Base-by-base conservation (phyloP, 1,140 invertebrate species). In the Pinna nobilis region DNA sequence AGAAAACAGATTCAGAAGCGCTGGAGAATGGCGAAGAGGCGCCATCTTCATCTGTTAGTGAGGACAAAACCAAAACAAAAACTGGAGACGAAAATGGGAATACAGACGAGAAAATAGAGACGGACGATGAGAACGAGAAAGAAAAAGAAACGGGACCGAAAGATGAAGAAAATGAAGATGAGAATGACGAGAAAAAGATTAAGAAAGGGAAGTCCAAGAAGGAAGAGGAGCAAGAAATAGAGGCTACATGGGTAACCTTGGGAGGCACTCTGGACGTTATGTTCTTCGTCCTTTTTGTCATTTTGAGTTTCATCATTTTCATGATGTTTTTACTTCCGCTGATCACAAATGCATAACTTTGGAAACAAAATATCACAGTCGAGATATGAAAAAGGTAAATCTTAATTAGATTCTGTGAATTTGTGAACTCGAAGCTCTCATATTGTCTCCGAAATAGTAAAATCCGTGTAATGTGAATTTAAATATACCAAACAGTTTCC, bases 291-390 rank as follows among this genome's bases (percentile, higher is more conserved):
- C 6, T 73, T 3, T 73, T 73, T 32, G 44, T 73, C 23, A 44
- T 30, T 50, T 25, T 66, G 4, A 66, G 60, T n/a, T 50, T 73
- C n/a, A 35, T 32, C 32, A 37, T 73, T 23, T 66, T 50, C 28
- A 37, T 60, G 5, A 73, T 73, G 63, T 73, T 67, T 35, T 41
- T 73, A n/a, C 39, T 59, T 39, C 70, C 70, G 28, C 60, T 64
- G 41, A 55, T 66, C 20, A 60, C 47, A 35, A 20, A 44, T 0
- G 66, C 66, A 67, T 59, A 33, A 57, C 13, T 28, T 23, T n/a
- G 32, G 44, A 49, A 7, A n/a, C n/a, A n/a, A n/a, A n/a, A n/a
- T n/a, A n/a, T n/a, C n/a, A n/a, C n/a, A n/a, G n/a, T n/a, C n/a
- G n/a, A n/a, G n/a, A n/a, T n/a, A n/a, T n/a, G n/a, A n/a, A n/a